These are phyloP conservation scores for Leucophenga varia DNA, from an alignment of 1,140 invertebrate genomes.

Conservation along the genomic window DNA sequence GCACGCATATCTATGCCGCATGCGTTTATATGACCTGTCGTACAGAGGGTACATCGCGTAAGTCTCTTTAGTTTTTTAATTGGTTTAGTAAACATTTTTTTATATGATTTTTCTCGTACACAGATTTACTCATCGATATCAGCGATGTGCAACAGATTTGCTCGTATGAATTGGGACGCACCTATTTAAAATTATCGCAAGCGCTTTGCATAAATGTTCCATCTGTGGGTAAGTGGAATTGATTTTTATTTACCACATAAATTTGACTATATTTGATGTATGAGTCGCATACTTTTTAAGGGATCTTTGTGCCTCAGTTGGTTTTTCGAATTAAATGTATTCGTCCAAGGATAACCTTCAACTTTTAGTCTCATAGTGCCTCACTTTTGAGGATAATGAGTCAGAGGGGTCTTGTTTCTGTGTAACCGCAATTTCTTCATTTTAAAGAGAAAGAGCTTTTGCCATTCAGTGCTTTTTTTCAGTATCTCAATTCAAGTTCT, in stretches of 20 bases:
- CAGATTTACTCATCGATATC: slow-evolving; percentile 96
- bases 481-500: too few species aligned
- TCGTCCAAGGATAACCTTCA: too few species aligned
- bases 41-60: slow-evolving; percentile 91
- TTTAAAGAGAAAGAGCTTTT: too few species aligned
- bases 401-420: too few species aligned
- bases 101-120: background rate
- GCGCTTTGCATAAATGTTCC: slow-evolving; percentile 92
- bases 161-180: slow-evolving; percentile 92
- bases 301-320: too few species aligned
- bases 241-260: background rate
- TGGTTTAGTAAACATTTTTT: background rate
- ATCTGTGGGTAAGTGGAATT: slow-evolving; percentile 73
- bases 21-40: slow-evolving; percentile 98
- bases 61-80: slow-evolving; percentile 47
- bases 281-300: too few species aligned
- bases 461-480: too few species aligned
- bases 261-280: too few species aligned
- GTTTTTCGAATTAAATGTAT: too few species aligned
- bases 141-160: slow-evolving; percentile 96
- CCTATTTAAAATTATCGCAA: slow-evolving; percentile 85
- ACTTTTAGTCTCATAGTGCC: too few species aligned
- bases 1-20: slow-evolving; percentile 91
- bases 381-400: too few species aligned
- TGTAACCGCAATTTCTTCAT: too few species aligned